Evolutionary conservation across 2,888 invertebrate species (phyloP).

Genomic region (Campoletis raptor): DNA sequence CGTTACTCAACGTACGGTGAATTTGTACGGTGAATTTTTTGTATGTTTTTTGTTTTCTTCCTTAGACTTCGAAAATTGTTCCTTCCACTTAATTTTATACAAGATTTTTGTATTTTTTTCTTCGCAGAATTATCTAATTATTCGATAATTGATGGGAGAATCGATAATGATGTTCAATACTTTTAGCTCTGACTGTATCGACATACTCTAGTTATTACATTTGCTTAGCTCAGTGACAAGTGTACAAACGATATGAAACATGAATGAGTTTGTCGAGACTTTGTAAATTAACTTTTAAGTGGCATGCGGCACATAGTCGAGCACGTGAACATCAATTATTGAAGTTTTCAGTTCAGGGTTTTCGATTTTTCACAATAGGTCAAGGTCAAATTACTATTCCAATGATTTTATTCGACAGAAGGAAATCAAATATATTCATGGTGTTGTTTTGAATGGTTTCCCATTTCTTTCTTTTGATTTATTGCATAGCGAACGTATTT

Average conservation of each 20-base stretch:
- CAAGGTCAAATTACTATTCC: neutral
- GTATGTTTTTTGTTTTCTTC: neutral
- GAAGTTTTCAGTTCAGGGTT: conserved; percentile 11
- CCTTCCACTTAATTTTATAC: neutral
- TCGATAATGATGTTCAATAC: neutral
- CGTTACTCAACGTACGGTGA: neutral
- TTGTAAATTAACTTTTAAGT: conserved; percentile 49
- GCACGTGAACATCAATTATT: conserved; percentile 13
- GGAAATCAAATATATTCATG: neutral
- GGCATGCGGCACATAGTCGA: conserved; percentile 14
- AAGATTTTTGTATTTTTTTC: neutral
- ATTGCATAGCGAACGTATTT: neutral
- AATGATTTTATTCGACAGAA: neutral
- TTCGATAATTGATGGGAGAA: neutral
- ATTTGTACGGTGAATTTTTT: neutral
- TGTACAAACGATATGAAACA: conserved; percentile 46
- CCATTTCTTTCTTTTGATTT: neutral
- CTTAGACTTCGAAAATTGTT: neutral
- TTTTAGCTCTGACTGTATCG: neutral
- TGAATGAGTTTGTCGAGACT: conserved; percentile 50
- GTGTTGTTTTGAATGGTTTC: neutral
- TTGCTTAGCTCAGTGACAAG: neutral
- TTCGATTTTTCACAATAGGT: neutral
- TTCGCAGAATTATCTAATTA: too few relatives aligned
- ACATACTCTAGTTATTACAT: neutral